Percentiles rank a stretch among this genome's conserved stretches.
These are phyloP conservation scores for Cylas formicarius DNA, from an alignment of 1,140 invertebrate species.

Conservation along the genomic window DNA sequence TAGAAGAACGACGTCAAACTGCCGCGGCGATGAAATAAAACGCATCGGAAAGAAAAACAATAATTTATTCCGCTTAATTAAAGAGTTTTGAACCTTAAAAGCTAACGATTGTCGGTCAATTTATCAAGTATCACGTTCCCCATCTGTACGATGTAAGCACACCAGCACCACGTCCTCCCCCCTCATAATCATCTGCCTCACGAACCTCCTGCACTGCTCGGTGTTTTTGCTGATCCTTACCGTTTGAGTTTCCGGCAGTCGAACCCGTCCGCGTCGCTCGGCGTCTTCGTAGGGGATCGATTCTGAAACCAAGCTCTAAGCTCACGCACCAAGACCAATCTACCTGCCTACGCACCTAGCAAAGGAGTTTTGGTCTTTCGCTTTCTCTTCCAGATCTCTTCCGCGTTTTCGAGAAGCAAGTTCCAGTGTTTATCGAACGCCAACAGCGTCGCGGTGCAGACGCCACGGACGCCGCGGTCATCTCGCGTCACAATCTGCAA, in stretches of 20 bases:
- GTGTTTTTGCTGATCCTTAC: constrained; percentile 47
- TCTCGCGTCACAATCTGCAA: constrained; percentile 59
- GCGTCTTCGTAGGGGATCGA: constrained; percentile 1
- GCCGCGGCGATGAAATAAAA: too few relatives aligned
- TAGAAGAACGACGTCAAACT: too few relatives aligned
- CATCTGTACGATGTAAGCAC: too few relatives aligned
- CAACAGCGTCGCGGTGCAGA: constrained; percentile 69
- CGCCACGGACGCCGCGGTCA: constrained; percentile 61
- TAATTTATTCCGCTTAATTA: too few relatives aligned
- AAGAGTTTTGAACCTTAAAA: too few relatives aligned
- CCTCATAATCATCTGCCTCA: constrained; percentile 73
- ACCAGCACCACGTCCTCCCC: constrained; percentile 74
- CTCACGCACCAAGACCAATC: too few relatives aligned
- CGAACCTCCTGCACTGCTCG: constrained; percentile 62
- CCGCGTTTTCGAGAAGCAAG: constrained; percentile 76
- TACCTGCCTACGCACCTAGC: constrained; percentile 7
- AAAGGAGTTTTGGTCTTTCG: constrained; percentile 39
- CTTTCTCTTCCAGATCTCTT: constrained; percentile 73
- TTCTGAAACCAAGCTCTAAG: too few relatives aligned
- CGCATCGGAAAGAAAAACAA: too few relatives aligned
- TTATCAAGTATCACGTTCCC: too few relatives aligned
- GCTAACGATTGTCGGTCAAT: too few relatives aligned
- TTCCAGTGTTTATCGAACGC: constrained; percentile 97
- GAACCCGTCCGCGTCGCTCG: constrained; percentile 13
- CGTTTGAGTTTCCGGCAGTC: constrained; percentile 34